Evolutionary conservation across 2,888 invertebrate genomes (phyloP).

Genomic region (Amphipyra tragopoginis): DNA sequence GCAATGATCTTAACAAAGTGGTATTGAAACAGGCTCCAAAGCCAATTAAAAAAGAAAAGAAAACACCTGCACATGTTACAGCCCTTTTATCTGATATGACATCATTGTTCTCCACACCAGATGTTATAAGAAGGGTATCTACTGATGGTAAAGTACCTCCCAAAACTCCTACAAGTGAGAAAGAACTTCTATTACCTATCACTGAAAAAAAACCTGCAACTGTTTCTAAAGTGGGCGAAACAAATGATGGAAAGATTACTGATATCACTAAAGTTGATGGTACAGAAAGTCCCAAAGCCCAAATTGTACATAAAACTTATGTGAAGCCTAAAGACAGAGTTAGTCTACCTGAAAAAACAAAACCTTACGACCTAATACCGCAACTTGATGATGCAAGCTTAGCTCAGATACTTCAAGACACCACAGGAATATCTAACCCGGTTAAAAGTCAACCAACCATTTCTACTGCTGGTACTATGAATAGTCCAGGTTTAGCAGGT

Average conservation of each 20-base stretch:
- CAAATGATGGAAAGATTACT: conserved; percentile 56
- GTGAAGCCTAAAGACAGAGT: conserved; percentile 70
- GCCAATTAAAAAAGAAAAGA: conserved; percentile 86
- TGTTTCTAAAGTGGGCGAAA: conserved; percentile 55
- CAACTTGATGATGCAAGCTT: conserved; percentile 87
- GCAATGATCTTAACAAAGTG: conserved; percentile 77
- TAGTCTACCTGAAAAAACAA: conserved; percentile 71
- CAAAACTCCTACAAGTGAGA: conserved; percentile 78
- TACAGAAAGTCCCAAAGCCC: conserved; percentile 66
- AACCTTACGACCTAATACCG: conserved; percentile 82
- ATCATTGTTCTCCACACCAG: conserved; percentile 94
- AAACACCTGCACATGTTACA: conserved; percentile 90
- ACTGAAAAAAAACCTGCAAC: conserved; percentile 64
- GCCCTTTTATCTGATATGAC: conserved; percentile 90
- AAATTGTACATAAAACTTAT: conserved; percentile 68
- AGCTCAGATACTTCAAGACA: conserved; percentile 86
- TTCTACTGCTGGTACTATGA: conserved; percentile 77
- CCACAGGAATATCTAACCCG: conserved; percentile 70
- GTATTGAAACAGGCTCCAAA: conserved; percentile 82
- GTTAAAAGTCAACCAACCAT: conserved; percentile 75
- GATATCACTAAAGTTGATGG: conserved; percentile 59
- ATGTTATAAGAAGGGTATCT: conserved; percentile 93
- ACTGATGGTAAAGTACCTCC: conserved; percentile 84
- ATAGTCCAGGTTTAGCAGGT: conserved; percentile 86
- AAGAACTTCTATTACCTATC: conserved; percentile 71